These are phyloP conservation scores for Euglossa dilemma DNA, from an alignment of 1,140 invertebrate genomes.

Conservation along the genomic window DNA sequence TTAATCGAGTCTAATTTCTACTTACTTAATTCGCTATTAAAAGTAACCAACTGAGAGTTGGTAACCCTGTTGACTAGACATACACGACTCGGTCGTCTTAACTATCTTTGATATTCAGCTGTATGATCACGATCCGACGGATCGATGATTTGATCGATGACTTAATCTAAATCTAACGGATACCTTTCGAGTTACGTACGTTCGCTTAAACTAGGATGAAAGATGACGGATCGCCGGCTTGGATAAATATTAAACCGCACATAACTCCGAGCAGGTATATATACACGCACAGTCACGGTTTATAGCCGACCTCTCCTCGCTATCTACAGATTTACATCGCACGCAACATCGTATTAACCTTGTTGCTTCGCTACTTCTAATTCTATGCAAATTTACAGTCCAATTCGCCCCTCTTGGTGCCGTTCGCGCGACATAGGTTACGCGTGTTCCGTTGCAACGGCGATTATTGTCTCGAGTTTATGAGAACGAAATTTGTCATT, in stretches of 20 bases:
- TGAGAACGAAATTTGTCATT: background rate
- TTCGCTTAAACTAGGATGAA: background rate
- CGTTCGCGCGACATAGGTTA: background rate
- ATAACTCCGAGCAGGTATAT: slow-evolving; percentile 15
- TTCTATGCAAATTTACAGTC: slow-evolving; percentile 66
- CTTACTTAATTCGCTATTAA: background rate
- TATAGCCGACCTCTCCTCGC: slow-evolving; percentile 19
- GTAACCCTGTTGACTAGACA: slow-evolving; percentile 19
- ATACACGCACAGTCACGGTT: slow-evolving; percentile 35
- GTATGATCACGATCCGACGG: slow-evolving; percentile 44
- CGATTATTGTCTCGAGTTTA: slow-evolving; percentile 34
- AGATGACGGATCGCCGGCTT: background rate
- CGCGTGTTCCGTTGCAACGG: background rate
- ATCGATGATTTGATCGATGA: background rate
- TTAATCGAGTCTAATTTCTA: background rate
- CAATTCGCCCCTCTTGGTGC: background rate
- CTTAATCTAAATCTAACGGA: slow-evolving; percentile 5
- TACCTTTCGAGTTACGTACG: background rate
- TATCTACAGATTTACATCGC: slow-evolving; percentile 70
- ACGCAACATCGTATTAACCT: slow-evolving; percentile 40
- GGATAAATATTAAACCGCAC: slow-evolving; percentile 44
- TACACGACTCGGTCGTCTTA: slow-evolving; percentile 33
- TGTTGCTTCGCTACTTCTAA: slow-evolving; percentile 16
- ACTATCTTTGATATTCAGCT: slow-evolving; percentile 63
- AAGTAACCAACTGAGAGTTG: background rate